Conservation (phyloP, 1,140 invertebrate genomes). For the Drosophila nasuta region DNA sequence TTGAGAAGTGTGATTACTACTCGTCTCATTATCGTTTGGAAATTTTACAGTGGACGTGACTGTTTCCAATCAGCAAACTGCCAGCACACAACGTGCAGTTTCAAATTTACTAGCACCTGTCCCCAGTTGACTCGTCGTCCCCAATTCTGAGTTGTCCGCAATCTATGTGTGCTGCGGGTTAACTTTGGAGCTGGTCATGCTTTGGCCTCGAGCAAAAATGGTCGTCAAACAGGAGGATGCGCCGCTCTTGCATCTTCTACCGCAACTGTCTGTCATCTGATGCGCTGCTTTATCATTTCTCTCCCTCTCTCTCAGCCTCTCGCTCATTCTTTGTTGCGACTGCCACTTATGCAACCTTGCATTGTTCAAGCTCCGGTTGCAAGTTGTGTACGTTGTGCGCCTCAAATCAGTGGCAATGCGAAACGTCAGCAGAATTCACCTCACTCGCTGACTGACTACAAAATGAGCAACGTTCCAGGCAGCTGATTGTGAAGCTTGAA, state of each 20-base stretch:
- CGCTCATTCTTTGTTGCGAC: conserved; percentile 18
- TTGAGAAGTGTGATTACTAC: neutral
- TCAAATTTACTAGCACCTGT: conserved; percentile 27
- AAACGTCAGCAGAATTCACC: conserved; percentile 40
- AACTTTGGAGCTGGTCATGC: conserved; percentile 18
- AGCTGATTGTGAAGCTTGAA: neutral
- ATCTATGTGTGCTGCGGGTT: conserved; percentile 1
- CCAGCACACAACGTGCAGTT: conserved; percentile 6
- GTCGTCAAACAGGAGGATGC: conserved; percentile 2
- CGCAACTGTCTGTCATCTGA: no score
- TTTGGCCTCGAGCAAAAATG: neutral
- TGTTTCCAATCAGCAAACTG: conserved; percentile 34
- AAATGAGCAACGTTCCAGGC: conserved; percentile 30
- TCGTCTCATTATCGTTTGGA: conserved; percentile 12
- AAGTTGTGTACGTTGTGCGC: conserved; percentile 7
- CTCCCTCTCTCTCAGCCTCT: no score
- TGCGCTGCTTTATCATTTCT: no score
- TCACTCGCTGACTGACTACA: conserved; percentile 15
- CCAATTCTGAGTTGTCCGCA: neutral
- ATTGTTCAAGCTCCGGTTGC: conserved; percentile 27
- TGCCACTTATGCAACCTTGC: conserved; percentile 34
- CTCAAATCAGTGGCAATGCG: conserved; percentile 23
- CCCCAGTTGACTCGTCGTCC: conserved; percentile 11
- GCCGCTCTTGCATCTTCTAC: neutral
- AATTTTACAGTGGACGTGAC: conserved; percentile 35